phyloP scores from a whole-genome alignment of 1,140 invertebrate species.

The Drosophila lacteicornis region DNA sequence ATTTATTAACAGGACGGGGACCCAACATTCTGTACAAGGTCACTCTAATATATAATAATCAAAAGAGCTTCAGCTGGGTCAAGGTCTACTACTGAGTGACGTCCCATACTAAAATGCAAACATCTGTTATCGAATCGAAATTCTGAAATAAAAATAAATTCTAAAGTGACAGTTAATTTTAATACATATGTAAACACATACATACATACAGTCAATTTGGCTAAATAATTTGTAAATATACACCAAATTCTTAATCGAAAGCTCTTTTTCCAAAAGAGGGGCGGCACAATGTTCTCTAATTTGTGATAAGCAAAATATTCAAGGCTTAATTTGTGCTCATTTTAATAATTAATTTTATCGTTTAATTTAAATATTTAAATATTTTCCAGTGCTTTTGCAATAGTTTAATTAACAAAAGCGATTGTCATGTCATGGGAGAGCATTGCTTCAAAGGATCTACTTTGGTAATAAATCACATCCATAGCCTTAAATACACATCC shows the following conservation, averaged over 20 bases:
- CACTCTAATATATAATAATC: neutral
- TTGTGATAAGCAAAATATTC: too few species aligned
- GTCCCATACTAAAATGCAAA: neutral
- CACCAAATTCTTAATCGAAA: neutral
- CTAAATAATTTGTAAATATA: too few species aligned
- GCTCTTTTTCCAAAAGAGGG: too few species aligned
- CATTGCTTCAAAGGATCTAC: slow-evolving; percentile 74
- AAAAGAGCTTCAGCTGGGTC: neutral
- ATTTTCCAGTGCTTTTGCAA: slow-evolving; percentile 17
- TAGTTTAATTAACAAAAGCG: neutral
- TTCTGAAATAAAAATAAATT: neutral
- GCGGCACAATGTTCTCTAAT: too few species aligned
- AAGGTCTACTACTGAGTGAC: slow-evolving; percentile 7
- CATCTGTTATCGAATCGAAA: neutral
- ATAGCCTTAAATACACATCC: neutral
- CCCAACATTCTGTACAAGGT: slow-evolving; percentile 1
- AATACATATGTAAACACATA: too few species aligned
- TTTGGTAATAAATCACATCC: slow-evolving; percentile 60
- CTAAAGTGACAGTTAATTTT: too few species aligned
- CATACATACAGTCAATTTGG: too few species aligned
- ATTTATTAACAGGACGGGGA: neutral
- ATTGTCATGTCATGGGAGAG: slow-evolving; percentile 83
- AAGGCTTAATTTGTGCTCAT: too few species aligned
- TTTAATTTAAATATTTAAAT: neutral
- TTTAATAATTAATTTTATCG: neutral